Evolutionary conservation across 2,113 vertebrate species (phyloP).

Genomic region (Alces alces): DNA sequence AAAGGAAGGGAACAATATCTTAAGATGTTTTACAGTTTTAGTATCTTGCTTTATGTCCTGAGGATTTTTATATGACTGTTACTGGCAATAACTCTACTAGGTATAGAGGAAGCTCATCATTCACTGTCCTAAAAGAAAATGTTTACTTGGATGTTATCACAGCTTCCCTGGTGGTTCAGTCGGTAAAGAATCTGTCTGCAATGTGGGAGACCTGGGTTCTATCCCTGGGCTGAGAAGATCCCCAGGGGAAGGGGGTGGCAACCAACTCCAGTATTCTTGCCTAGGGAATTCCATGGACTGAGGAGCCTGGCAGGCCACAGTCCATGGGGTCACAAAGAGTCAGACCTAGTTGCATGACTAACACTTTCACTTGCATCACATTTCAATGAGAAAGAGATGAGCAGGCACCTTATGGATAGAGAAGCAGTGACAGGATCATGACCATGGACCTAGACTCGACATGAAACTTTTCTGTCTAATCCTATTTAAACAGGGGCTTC

Average conservation of each 20-base stretch:
- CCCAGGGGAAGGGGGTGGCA: neutral
- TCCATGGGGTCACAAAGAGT: neutral
- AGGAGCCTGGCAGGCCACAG: neutral
- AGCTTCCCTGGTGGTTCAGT: neutral
- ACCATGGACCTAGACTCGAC: neutral
- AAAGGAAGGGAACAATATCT: neutral
- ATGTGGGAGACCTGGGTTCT: neutral
- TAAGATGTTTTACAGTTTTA: neutral
- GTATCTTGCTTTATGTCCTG: neutral
- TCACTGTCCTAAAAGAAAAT: neutral
- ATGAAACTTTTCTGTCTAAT: neutral
- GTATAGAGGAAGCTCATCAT: neutral
- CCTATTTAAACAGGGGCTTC: neutral
- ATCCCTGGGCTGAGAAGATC: neutral
- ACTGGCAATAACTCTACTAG: neutral
- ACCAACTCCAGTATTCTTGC: neutral
- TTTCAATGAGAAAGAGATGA: conserved; percentile 8
- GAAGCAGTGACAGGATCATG: neutral
- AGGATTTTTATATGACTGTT: neutral
- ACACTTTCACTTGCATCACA: neutral
- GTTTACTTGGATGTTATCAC: neutral
- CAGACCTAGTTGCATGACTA: neutral
- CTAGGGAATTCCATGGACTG: neutral
- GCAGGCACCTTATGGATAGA: neutral
- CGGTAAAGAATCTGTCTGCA: neutral